Percentiles rank a stretch among this genome's conserved stretches.
Evolutionary conservation across 2,888 invertebrate genomes (phyloP).

Genomic region (Agrenia bidenticulata): DNA sequence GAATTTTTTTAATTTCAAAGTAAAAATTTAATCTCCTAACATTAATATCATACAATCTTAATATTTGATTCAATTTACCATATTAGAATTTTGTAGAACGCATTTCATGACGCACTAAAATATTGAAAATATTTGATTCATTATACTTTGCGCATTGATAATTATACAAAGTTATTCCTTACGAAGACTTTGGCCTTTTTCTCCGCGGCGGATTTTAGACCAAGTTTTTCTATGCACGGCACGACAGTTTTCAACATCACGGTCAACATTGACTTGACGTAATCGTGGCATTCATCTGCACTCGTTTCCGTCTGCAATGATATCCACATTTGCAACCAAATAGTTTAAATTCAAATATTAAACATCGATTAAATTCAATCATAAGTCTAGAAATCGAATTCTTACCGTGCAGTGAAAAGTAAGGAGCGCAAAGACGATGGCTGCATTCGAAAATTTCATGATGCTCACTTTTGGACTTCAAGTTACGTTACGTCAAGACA

Average conservation of each 20-base stretch:
- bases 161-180: too few relatives aligned
- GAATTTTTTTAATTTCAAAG: not conserved
- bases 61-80: conserved; percentile 20
- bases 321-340: not conserved
- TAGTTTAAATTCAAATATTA: too few relatives aligned
- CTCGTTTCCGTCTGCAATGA: not conserved
- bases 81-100: conserved; percentile 27
- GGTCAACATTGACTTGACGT: conserved; percentile 24
- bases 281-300: conserved; percentile 13
- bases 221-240: conserved; percentile 34
- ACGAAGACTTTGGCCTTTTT: conserved; percentile 39
- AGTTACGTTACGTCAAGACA: too few relatives aligned
- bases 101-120: conserved; percentile 39
- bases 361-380: not conserved
- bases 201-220: conserved; percentile 18
- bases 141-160: conserved; percentile 15
- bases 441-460: too few relatives aligned
- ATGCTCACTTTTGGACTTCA: too few relatives aligned
- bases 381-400: not conserved
- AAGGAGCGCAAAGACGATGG: too few relatives aligned
- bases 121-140: conserved; percentile 11
- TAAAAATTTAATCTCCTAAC: not conserved
- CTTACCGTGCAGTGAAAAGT: too few relatives aligned
- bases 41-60: not conserved
- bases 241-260: conserved; percentile 30